Evolutionary conservation across 2,113 vertebrate genomes (phyloP).

Genomic region (Neolamprologus longior): DNA sequence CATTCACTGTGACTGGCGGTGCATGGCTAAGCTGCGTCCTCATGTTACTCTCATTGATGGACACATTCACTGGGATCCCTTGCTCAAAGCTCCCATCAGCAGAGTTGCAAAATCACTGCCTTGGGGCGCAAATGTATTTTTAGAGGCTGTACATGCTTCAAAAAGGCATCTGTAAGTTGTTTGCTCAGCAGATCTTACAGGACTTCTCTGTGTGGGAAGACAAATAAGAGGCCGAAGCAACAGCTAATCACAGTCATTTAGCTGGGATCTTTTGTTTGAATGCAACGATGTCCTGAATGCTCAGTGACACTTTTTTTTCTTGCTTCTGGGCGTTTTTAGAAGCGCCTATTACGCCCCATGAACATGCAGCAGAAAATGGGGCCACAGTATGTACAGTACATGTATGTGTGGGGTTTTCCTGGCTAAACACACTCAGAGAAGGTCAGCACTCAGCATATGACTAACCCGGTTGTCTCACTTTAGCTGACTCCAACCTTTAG

Average conservation of each 20-base stretch:
- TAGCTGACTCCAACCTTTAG: conserved; percentile 41
- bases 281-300: conserved; percentile 10
- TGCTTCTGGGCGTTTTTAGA: neutral
- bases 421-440: conserved; percentile 32
- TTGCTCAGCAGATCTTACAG: conserved; percentile 21
- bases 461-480: conserved; percentile 40
- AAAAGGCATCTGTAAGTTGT: conserved; percentile 29
- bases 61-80: conserved; percentile 16
- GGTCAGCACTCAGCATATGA: conserved; percentile 35
- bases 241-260: conserved; percentile 37
- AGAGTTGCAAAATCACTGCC: conserved; percentile 19
- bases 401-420: conserved; percentile 29
- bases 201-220: conserved; percentile 19
- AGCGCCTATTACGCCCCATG: neutral
- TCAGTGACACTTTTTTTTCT: neutral
- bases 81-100: conserved; percentile 11
- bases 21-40: conserved; percentile 44
- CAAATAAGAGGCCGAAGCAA: conserved; percentile 33
- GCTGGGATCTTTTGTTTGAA: conserved; percentile 23
- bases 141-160: conserved; percentile 18
- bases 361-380: neutral
- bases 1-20: conserved; percentile 34
- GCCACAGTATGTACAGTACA: conserved; percentile 32
- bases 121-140: conserved; percentile 46
- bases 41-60: conserved; percentile 47